phyloP scores from a whole-genome alignment of 1,140 invertebrate species.

The Ganaspis sp. region DNA sequence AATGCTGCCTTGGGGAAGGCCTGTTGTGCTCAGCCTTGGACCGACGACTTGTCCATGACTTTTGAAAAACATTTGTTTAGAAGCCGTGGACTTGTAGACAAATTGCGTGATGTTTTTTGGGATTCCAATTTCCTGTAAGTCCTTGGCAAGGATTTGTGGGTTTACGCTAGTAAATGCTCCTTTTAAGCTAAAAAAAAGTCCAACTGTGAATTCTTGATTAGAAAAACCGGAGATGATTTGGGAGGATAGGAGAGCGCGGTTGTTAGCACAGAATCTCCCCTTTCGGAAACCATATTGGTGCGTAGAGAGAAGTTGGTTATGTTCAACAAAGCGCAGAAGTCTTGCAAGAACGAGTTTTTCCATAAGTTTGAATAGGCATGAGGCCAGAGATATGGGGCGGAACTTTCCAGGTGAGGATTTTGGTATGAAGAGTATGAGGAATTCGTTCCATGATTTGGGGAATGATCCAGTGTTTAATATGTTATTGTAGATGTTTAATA shows the following conservation, averaged over 20 bases:
- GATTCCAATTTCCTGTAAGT: neutral
- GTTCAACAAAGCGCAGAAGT: too few species aligned
- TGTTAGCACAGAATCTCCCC: neutral
- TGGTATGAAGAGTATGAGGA: too few species aligned
- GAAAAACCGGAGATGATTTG: neutral
- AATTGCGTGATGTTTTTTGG: neutral
- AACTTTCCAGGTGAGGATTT: too few species aligned
- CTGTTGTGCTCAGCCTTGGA: neutral
- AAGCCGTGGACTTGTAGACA: neutral
- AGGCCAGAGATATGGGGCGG: too few species aligned
- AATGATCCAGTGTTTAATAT: too few species aligned
- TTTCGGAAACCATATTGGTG: neutral
- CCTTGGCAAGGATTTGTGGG: neutral
- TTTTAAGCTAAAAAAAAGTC: neutral
- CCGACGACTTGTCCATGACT: neutral
- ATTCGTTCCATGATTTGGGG: too few species aligned
- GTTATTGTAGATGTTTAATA: too few species aligned
- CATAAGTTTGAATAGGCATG: too few species aligned
- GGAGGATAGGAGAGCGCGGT: neutral
- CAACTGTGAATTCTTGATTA: neutral
- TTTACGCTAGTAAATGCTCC: neutral
- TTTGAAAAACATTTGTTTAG: neutral
- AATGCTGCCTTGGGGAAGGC: neutral
- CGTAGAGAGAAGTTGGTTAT: neutral
- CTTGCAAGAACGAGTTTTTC: too few species aligned